phyloP scores from a whole-genome alignment of 2,113 vertebrate genomes.

The Rhabdornis inornatus region DNA sequence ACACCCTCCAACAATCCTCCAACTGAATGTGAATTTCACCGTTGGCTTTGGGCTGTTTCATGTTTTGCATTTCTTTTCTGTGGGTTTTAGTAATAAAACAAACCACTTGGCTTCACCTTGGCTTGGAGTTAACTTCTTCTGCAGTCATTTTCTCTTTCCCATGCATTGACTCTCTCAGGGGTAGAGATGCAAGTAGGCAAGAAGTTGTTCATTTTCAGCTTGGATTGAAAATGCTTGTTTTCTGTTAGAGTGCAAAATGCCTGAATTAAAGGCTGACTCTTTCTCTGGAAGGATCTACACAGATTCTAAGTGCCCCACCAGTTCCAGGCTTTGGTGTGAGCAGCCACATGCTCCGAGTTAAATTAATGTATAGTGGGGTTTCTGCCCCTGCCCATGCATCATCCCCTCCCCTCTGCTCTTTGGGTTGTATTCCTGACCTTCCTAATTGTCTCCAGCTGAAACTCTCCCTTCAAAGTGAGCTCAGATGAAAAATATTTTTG shows the following conservation, averaged over 20 bases:
- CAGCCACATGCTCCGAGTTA: neutral
- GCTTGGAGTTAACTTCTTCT: neutral
- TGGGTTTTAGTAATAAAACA: conserved; percentile 44
- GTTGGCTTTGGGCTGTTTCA: neutral
- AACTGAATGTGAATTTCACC: neutral
- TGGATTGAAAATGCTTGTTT: neutral
- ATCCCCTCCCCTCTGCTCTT: neutral
- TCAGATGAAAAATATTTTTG: neutral
- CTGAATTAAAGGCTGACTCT: neutral
- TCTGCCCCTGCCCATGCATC: rapidly evolving
- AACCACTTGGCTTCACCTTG: conserved; percentile 40
- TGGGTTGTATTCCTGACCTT: neutral
- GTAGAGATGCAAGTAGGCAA: neutral
- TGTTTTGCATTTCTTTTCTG: conserved; percentile 41
- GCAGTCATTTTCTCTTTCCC: neutral
- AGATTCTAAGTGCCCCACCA: neutral
- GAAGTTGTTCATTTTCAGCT: neutral
- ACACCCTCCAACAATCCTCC: neutral
- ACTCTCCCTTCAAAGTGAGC: neutral
- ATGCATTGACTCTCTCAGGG: rapidly evolving
- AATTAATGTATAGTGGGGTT: rapidly evolving
- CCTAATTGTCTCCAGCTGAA: neutral
- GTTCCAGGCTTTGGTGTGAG: neutral
- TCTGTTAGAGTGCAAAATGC: neutral
- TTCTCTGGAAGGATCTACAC: neutral